These are phyloP conservation scores for Enteromius radiatus DNA, from an alignment of 2,797 vertebrate genomes.

Conservation along the genomic window DNA sequence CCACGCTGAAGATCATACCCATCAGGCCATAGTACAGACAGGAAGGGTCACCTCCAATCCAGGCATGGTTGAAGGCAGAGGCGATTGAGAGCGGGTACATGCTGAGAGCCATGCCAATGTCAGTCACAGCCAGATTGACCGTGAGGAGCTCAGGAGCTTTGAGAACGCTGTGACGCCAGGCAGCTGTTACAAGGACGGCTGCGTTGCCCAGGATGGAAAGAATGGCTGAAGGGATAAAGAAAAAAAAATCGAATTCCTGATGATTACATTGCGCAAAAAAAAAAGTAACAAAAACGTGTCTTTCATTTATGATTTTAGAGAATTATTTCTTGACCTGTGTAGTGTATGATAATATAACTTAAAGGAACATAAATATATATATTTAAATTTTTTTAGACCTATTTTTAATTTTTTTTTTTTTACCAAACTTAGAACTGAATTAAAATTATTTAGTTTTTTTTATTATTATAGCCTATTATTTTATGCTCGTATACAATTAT, in stretches of 20 bases:
- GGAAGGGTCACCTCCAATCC: conserved; percentile 67
- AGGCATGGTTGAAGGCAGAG: conserved; percentile 71
- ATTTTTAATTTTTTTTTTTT: too few relatives aligned
- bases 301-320: neutral
- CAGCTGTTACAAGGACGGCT: conserved; percentile 60
- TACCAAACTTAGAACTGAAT: neutral
- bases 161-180: conserved; percentile 55
- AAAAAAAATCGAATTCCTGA: neutral
- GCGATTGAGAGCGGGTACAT: conserved; percentile 73
- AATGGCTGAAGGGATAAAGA: conserved; percentile 40
- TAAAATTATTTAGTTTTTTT: neutral
- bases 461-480: too few relatives aligned
- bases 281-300: neutral
- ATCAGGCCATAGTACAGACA: conserved; percentile 74
- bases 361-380: too few relatives aligned
- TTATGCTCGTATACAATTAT: neutral
- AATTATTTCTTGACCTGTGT: neutral
- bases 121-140: conserved; percentile 70
- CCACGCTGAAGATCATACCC: conserved; percentile 74
- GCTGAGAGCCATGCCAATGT: conserved; percentile 74
- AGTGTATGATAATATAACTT: neutral
- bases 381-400: too few relatives aligned
- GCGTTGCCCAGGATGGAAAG: conserved; percentile 63
- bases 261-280: neutral
- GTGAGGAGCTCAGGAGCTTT: conserved; percentile 73